phyloP scores from a whole-genome alignment of 2,888 invertebrate genomes.

The Ornithoptera priamus region DNA sequence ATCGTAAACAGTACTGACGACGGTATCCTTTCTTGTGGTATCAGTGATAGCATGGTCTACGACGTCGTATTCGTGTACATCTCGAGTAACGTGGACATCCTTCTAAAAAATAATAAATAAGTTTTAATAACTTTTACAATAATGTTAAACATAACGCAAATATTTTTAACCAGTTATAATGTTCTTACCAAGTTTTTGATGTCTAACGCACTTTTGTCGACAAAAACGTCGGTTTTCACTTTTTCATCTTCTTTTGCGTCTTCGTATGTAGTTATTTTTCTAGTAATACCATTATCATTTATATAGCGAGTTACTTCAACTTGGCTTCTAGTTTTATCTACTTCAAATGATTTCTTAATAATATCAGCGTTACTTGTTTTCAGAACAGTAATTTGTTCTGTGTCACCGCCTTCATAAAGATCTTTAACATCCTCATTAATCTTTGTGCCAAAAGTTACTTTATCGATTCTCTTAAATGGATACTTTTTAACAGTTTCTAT shows the following conservation, averaged over 20 bases:
- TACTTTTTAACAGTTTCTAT: constrained; percentile 75
- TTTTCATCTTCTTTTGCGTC: constrained; percentile 76
- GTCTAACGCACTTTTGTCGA: constrained; percentile 76
- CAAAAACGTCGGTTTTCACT: constrained; percentile 73
- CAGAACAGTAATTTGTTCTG: constrained; percentile 64
- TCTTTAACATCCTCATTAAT: constrained; percentile 81
- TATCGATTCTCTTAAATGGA: constrained; percentile 74
- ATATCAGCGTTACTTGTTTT: constrained; percentile 61
- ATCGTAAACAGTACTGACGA: constrained; percentile 72
- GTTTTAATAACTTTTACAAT: neutral
- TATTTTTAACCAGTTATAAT: neutral
- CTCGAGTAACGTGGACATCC: constrained; percentile 75
- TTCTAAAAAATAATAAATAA: constrained; percentile 51
- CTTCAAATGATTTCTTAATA: constrained; percentile 69
- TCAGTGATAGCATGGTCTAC: constrained; percentile 76
- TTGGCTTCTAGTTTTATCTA: constrained; percentile 73
- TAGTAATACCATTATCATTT: constrained; percentile 72
- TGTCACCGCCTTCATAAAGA: constrained; percentile 70
- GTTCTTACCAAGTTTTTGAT: constrained; percentile 75
- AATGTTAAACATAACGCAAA: neutral
- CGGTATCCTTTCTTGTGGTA: constrained; percentile 63
- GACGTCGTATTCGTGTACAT: constrained; percentile 71
- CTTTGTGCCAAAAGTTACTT: constrained; percentile 78
- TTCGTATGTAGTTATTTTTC: constrained; percentile 74
- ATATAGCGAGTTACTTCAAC: constrained; percentile 74